A percentile compares a stretch with the other conserved stretches of the same genome.
Evolutionary conservation across 2,888 invertebrate species (phyloP).

Genomic region (Scrobipalpa costella): DNA sequence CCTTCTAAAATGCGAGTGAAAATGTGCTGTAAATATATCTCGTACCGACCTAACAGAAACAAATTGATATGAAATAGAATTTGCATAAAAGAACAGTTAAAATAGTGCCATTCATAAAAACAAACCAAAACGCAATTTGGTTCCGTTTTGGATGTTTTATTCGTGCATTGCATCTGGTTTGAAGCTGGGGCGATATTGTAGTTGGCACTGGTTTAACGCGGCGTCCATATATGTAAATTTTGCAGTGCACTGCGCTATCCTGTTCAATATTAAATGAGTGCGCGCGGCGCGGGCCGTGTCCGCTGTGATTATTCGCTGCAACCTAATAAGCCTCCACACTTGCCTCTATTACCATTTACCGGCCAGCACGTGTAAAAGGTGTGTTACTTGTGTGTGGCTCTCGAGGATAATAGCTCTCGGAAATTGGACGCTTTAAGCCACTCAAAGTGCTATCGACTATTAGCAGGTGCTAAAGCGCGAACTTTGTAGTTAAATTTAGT

Average conservation of each 20-base stretch:
- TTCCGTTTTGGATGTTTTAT: slow-evolving; percentile 22
- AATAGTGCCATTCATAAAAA: slow-evolving; percentile 9
- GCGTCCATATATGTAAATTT: slow-evolving; percentile 38
- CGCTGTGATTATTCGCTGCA: slow-evolving; percentile 52
- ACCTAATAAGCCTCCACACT: slow-evolving; percentile 52
- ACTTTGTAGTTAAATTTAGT: not conserved
- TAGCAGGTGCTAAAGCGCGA: not conserved
- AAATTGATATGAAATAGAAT: slow-evolving; percentile 15
- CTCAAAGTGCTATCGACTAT: not conserved
- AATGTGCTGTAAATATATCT: not conserved
- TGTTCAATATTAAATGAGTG: slow-evolving; percentile 67
- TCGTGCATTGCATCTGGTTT: slow-evolving; percentile 21
- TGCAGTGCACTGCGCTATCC: slow-evolving; percentile 49
- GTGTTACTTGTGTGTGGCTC: not conserved
- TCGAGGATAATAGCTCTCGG: not conserved
- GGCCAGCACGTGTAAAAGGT: slow-evolving; percentile 23
- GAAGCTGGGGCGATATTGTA: slow-evolving; percentile 32
- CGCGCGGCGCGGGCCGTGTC: slow-evolving; percentile 48
- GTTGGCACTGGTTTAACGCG: slow-evolving; percentile 41
- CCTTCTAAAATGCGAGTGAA: not conserved
- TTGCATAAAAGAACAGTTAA: slow-evolving; percentile 6
- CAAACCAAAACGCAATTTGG: not conserved
- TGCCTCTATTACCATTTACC: slow-evolving; percentile 43
- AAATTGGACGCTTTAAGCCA: slow-evolving; percentile 7
- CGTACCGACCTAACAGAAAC: not conserved